Base-by-base conservation (phyloP, 2,113 vertebrate species). In the Nerophis lumbriciformis region DNA sequence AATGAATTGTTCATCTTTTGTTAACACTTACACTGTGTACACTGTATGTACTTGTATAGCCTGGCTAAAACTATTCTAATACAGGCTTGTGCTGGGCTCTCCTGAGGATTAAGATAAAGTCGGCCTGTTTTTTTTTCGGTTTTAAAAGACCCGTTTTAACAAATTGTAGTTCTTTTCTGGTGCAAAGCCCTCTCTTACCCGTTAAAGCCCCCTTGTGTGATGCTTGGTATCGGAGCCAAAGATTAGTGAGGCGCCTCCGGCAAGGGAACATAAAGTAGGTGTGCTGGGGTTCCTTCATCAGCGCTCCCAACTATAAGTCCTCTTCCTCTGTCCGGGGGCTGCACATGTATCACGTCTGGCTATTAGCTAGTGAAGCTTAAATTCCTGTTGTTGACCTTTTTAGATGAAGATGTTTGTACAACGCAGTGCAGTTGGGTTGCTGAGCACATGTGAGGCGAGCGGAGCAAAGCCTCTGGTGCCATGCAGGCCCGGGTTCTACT, bases 211-310 rank as follows among this genome's bases (percentile, higher is more conserved):
- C 84, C 68, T 69, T 1, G 65, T 79, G 79, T 85, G 80, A 83
- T 84, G 75, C 68, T 73, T 82, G 80, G 76, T 80, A 77, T 75
- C 71, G 61, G 77, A 44, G 78, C 69, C 65, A 28, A 75, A 87
- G 83, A 85, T 88, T 88, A 84, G 86, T 81, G 81, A 73, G 75
- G 75, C 77, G 77, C 78, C 69, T 55, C 72, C 21, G 14, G 71
- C 79, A 61, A 64, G 73, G 75, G 66, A 39, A 7, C 78, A 77
- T 84, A 78, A 84, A 83, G 69, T 47, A 80, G 38, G 38, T 39
- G 8, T 62, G 59, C 77, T 54, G 70, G 69, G 71, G 49, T 69
- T 68, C 79, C 68, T 71, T 74, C 39, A 42, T 79, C 80, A 61
- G 21, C 74, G 54, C 81, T 69, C 71, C 38, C 71, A 75, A 75